Evolutionary conservation across 2,888 invertebrate genomes (phyloP), one percentile per base, ranked within the genome.

Genomic region (Spatulosminthurus flaviceps): DNA sequence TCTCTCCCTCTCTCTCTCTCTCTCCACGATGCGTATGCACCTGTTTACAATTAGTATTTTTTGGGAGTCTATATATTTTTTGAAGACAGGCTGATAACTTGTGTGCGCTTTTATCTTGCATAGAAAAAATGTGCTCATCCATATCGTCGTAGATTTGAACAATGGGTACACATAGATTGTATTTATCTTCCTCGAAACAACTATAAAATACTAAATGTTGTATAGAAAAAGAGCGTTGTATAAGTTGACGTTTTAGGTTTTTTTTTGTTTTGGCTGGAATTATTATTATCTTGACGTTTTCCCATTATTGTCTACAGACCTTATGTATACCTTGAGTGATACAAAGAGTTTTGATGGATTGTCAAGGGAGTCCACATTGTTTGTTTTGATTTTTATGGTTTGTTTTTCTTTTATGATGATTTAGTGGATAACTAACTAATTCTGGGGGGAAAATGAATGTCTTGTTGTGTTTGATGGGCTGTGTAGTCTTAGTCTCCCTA

Each of bases 351-450:
- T 51, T 5, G 2, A 1, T 5, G 16, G 51, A 51, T n/a, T 51
- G 51, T 51, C 51, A 51, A 51, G 51, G 51, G 67, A 22, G 28
- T 7, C 19, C 61, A 16, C 43, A 29, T 73, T 42, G 60, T 60
- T 43, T 11, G 22, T 51, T 19, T 51, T 74, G 60, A 61, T 61
- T 74, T 22, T 61, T 19, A 42, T 72, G 21, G 71, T 72, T 24
- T 72, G 42, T 61, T 61, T 7, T 74, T 61, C 60, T 13, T 21
- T 21, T 42, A 11, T 42, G n/a, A 51, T 71, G 16, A 13, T 71
- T 26, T 29, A 28, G 29, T 70, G n/a, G 22, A 29, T 70, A 29
- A n/a, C 34, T 70, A 41, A 21, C 42, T 22, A n/a, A 4, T 43
- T 73, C 11, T 42, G 26, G n/a, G 11, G 7, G 1, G 61, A 64